Conservation (phyloP, 1,140 invertebrate genomes). For the Himalopsyche phryganea region DNA sequence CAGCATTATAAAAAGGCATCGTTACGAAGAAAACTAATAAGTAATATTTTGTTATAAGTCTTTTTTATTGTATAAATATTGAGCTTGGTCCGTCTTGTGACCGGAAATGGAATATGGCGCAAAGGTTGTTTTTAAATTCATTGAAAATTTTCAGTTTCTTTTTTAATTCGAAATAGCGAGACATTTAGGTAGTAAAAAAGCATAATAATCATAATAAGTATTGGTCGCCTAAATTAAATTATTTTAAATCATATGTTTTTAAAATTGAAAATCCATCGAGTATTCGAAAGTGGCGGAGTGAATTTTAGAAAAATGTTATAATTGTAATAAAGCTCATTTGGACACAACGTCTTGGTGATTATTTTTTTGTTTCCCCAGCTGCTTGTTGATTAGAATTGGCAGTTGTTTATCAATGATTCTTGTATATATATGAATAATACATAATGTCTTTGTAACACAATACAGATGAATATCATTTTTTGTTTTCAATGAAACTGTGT, state of each 20-base stretch:
- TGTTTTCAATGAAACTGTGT: neutral
- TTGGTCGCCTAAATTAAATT: neutral
- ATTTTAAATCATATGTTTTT: neutral
- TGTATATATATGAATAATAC: slow-evolving; percentile 30
- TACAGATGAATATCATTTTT: neutral
- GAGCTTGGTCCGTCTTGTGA: slow-evolving; percentile 13
- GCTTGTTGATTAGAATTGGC: slow-evolving; percentile 30
- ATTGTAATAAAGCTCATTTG: neutral
- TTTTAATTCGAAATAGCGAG: slow-evolving; percentile 3
- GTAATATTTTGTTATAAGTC: slow-evolving; percentile 25
- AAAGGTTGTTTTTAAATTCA: too few species aligned
- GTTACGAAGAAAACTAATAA: slow-evolving; percentile 5
- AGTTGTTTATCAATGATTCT: slow-evolving; percentile 31
- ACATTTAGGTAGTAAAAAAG: neutral
- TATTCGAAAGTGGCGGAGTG: neutral
- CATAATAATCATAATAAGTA: neutral
- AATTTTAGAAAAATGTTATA: neutral
- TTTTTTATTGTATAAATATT: slow-evolving; percentile 25
- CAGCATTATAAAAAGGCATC: slow-evolving; percentile 12
- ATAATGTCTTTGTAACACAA: neutral
- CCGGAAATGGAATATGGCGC: neutral
- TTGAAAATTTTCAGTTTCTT: slow-evolving; percentile 6
- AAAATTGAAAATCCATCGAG: neutral
- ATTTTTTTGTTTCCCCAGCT: slow-evolving; percentile 5
- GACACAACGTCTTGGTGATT: neutral